Percentiles rank a stretch among this genome's conserved stretches.
Evolutionary conservation across 2,797 vertebrate species (phyloP).

Genomic region (Gephyroberyx darwinii): DNA sequence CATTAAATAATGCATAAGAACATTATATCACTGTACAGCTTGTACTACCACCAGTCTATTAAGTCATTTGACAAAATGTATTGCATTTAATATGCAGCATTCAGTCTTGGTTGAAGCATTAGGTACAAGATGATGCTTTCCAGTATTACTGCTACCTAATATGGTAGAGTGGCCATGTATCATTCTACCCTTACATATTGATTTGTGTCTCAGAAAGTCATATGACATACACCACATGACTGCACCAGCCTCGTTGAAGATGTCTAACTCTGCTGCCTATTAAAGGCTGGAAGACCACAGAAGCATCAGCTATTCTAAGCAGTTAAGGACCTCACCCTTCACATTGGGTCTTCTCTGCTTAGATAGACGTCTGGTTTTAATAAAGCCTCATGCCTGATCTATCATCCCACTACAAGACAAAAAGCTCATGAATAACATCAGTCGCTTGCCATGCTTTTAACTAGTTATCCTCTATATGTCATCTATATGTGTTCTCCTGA

Average conservation of each 20-base stretch:
- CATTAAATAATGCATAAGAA: constrained; percentile 79
- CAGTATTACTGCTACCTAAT: constrained; percentile 52
- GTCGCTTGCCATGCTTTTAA: constrained; percentile 36
- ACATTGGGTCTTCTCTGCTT: constrained; percentile 51
- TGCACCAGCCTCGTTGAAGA: constrained; percentile 35
- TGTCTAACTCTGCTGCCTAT: constrained; percentile 56
- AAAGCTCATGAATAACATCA: constrained; percentile 23
- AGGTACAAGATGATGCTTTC: constrained; percentile 59
- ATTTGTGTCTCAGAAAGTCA: constrained; percentile 65
- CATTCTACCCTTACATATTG: constrained; percentile 62
- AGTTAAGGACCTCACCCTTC: constrained; percentile 54
- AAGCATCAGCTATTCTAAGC: constrained; percentile 57
- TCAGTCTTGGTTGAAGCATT: constrained; percentile 55
- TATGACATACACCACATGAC: constrained; percentile 44
- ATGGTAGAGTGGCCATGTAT: constrained; percentile 59
- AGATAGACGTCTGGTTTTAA: constrained; percentile 45
- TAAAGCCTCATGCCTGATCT: constrained; percentile 44
- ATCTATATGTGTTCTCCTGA: constrained; percentile 31
- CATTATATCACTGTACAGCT: constrained; percentile 69
- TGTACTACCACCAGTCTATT: constrained; percentile 50
- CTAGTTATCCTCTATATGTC: constrained; percentile 26
- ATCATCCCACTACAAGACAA: constrained; percentile 26
- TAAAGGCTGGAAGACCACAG: constrained; percentile 48
- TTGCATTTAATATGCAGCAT: constrained; percentile 57
- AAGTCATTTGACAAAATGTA: constrained; percentile 50